phyloP scores from a whole-genome alignment of 2,888 invertebrate genomes.

The Oxystoma pomonae region DNA sequence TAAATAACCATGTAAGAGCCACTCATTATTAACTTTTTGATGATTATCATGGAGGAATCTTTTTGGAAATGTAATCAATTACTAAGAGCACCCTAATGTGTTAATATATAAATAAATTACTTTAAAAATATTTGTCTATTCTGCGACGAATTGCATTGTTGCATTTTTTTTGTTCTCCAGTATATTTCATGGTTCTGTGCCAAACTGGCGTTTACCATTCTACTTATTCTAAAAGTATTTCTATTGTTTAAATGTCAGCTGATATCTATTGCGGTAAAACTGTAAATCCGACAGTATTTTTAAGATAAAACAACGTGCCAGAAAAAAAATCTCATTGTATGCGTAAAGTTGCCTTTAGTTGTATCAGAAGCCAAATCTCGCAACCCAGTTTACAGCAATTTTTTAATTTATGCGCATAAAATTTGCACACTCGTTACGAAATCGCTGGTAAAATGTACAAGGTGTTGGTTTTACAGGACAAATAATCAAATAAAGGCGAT shows the following conservation, averaged over 20 bases:
- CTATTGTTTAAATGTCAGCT: not conserved
- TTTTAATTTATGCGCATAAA: slow-evolving; percentile 22
- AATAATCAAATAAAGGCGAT: not conserved
- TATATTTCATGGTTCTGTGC: too few species aligned
- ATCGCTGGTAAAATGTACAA: not conserved
- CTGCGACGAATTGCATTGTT: too few species aligned
- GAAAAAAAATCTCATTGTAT: slow-evolving; percentile 6
- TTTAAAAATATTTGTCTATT: too few species aligned
- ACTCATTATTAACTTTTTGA: too few species aligned
- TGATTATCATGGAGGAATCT: too few species aligned
- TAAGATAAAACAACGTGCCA: not conserved
- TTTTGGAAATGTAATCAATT: too few species aligned
- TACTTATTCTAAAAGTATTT: not conserved
- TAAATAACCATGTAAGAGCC: too few species aligned
- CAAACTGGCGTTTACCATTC: too few species aligned
- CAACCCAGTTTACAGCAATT: slow-evolving; percentile 4
- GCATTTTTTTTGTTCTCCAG: too few species aligned
- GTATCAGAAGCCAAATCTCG: slow-evolving; percentile 9
- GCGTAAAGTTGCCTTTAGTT: slow-evolving; percentile 8
- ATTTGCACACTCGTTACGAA: slow-evolving; percentile 14
- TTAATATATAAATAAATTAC: too few species aligned
- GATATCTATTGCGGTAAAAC: not conserved
- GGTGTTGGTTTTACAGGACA: not conserved
- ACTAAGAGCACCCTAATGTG: too few species aligned
- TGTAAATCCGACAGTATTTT: not conserved